These are phyloP conservation scores for Chunga burmeisteri DNA, from an alignment of 2,113 vertebrate species.

Conservation along the genomic window DNA sequence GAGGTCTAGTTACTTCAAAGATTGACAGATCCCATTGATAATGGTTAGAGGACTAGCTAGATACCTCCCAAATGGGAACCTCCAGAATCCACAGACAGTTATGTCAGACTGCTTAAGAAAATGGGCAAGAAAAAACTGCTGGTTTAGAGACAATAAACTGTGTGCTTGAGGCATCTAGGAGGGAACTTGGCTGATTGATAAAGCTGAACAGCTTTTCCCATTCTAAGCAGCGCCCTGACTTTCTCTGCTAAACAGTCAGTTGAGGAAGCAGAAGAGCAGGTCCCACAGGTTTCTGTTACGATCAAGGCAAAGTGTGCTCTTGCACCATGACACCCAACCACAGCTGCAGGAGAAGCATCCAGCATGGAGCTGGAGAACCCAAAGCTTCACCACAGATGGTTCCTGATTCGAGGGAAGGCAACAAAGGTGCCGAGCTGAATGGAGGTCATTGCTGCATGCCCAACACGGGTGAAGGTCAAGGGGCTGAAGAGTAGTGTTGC, in stretches of 20 bases:
- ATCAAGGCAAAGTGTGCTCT: fast-evolving
- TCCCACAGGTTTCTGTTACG: fast-evolving
- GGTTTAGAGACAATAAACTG: background rate
- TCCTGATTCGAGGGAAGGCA: background rate
- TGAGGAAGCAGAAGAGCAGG: background rate
- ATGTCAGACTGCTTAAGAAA: background rate
- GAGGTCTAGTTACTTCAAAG: background rate
- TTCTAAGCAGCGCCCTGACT: background rate
- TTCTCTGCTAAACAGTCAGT: background rate
- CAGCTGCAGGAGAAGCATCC: fast-evolving
- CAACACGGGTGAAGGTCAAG: background rate
- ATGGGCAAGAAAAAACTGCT: background rate
- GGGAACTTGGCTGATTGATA: background rate
- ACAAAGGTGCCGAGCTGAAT: background rate
- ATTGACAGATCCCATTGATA: background rate
- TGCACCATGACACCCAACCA: background rate
- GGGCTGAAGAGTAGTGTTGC: background rate
- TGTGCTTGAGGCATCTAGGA: background rate
- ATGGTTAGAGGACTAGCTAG: background rate
- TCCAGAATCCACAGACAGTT: background rate
- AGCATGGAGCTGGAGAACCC: background rate
- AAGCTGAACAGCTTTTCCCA: background rate
- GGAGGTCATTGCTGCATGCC: background rate
- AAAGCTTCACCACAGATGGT: background rate
- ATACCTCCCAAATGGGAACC: background rate